Percentiles rank a stretch among this genome's conserved stretches.
phyloP scores from a whole-genome alignment of 2,113 vertebrate species.

The Conger conger region DNA sequence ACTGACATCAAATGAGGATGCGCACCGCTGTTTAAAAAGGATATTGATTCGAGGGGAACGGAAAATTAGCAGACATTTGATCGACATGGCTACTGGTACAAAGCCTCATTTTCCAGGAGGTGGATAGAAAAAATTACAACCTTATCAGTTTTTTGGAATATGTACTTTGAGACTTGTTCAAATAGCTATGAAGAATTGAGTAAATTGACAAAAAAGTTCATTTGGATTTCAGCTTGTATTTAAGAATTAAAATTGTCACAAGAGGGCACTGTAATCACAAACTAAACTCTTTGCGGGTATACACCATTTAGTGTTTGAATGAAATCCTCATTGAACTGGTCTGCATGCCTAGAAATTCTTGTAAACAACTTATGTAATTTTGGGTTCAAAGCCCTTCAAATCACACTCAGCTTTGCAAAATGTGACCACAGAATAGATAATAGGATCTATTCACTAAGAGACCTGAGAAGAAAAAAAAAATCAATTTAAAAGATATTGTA shows the following conservation, averaged over 20 bases:
- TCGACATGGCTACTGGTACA: too few relatives aligned
- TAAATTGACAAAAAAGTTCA: too few relatives aligned
- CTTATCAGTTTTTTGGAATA: too few relatives aligned
- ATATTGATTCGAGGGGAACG: too few relatives aligned
- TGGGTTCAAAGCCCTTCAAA: not conserved
- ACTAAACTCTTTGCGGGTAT: not conserved
- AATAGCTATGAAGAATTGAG: too few relatives aligned
- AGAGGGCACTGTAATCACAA: constrained; percentile 21
- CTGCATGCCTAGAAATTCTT: not conserved
- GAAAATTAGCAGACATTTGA: too few relatives aligned
- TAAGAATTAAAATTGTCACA: constrained; percentile 9
- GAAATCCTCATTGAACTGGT: not conserved
- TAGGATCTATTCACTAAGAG: not conserved
- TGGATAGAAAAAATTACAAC: too few relatives aligned
- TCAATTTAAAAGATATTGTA: constrained; percentile 48
- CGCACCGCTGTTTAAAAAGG: too few relatives aligned
- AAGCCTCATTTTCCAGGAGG: too few relatives aligned
- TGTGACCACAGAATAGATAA: constrained; percentile 37
- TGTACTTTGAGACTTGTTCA: too few relatives aligned
- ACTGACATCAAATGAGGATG: too few relatives aligned
- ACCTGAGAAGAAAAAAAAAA: constrained; percentile 29
- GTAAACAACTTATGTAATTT: not conserved
- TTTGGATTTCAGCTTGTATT: too few relatives aligned
- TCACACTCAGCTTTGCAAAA: constrained; percentile 13
- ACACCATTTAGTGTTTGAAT: not conserved